Evolutionary conservation across 2,797 vertebrate genomes (phyloP), one percentile per base, ranked within the genome.

Genomic region (Pempheris klunzingeri): DNA sequence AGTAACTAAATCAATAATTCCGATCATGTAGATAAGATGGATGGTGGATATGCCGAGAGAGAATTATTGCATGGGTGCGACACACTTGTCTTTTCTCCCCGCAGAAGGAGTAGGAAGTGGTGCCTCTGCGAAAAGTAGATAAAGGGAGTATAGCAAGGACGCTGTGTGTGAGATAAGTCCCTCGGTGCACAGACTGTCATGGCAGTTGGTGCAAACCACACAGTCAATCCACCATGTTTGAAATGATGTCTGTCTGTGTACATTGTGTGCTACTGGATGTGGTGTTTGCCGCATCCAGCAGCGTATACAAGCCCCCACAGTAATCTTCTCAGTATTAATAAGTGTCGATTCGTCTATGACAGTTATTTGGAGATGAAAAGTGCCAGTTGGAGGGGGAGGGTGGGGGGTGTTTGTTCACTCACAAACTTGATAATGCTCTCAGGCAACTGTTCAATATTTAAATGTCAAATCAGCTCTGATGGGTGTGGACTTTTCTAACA

Each of bases 11-110:
- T 92, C 85, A 80, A 90, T 91, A 57, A 71, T 78, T 64, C 71
- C 47, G 78, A 91, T 92, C 80, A 83, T 86, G 79, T 53, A 84
- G 90, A 89, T 85, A 86, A 85, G 86, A 92, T 46, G 71, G 87
- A 84, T 81, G 83, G 80, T 74, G 74, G 57, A 64, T 73, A 73
- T 65, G 70, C 77, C 11, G 24, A 46, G 69, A 52, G 80, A 67
- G 72, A 81, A 78, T 34, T 74, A 84, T 74, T 78, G 81, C 77
- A 78, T 8, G 41, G 78, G 70, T 57, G 71, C 14, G 53, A 54
- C 73, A 20, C 43, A 3, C 67, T 74, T 34, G 11, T 71, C 71
- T 66, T 61, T 43, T 38, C 20, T 36, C 69, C 28, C 64, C 46
- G 64, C 66, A 76, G 83, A 83, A 78, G 61, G 77, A 84, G 71